Base-by-base conservation (phyloP, 2,888 invertebrate species). In the Amiota communis region DNA sequence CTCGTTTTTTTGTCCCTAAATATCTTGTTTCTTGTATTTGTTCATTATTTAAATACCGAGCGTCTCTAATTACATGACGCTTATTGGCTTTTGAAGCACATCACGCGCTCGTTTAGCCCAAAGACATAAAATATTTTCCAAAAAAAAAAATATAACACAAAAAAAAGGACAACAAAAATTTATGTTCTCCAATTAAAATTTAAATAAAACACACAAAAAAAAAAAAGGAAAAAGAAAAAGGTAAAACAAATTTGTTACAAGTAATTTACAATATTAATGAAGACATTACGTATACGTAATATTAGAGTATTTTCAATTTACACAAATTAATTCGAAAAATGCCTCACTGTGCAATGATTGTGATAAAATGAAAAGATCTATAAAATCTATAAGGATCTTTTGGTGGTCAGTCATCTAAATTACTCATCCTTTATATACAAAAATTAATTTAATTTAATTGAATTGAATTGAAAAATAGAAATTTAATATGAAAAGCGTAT, bases 81-180 rank as follows among this genome's bases (percentile, higher is more conserved):
- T 61, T 61, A 61, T 61, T 61, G 36, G 23, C 61, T 61, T 61
- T 23, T 61, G 23, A 20, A 12, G 36, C n/a, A 23, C 11, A 11
- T 12, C 20, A 61, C 23, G 61, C 61, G 57, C 57, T 9, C 15
- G 10, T 10, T 36, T 36, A 36, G 36, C 53, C 53, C 12, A 10
- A 10, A 53, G 3, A 53, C 12, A 53, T 53, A 53, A 53, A 53
- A 53, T 53, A 53, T n/a, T 53, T n/a, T n/a, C 12, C 11, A 1
- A 53, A 53, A 51, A 51, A 23, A 23, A 23, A 23, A 61, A 36
- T 36, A 12, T 23, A 20, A 61, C 61, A 36, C 61, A 61, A 20
- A 61, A 61, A 20, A 61, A 23, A 61, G 13, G 11, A 17, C 1
- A 17, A 23, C 61, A 36, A 20, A 53, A 53, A 53, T n/a, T 12